Conservation (phyloP, 2,113 vertebrate genomes). For the Ariopsis seemanni region DNA sequence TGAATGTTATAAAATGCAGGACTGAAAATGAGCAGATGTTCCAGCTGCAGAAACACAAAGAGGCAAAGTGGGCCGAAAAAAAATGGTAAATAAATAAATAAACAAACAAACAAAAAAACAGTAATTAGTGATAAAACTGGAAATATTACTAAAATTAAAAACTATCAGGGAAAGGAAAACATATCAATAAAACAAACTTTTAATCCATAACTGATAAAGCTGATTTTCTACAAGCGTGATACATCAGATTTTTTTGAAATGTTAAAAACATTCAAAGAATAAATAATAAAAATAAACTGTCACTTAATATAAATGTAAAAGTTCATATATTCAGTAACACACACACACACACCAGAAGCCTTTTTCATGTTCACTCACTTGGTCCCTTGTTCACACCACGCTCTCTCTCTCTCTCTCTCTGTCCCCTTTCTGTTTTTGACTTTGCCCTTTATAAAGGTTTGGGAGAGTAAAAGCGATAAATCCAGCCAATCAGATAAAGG, state of each 20-base stretch:
- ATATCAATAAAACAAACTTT: too few species aligned
- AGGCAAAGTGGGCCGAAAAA: too few species aligned
- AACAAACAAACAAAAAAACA: too few species aligned
- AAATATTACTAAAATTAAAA: neutral
- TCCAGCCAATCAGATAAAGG: slow-evolving; percentile 43
- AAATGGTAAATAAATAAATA: too few species aligned
- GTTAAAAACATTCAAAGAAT: neutral
- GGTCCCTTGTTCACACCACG: neutral
- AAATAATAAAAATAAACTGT: neutral
- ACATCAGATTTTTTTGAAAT: neutral
- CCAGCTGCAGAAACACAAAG: neutral
- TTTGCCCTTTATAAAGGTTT: slow-evolving; percentile 39
- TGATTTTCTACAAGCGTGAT: neutral
- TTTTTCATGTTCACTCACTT: neutral
- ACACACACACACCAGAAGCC: neutral
- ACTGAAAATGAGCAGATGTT: neutral
- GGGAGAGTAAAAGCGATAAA: slow-evolving; percentile 19
- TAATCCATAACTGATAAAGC: too few species aligned
- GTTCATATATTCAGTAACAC: neutral
- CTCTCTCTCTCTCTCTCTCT: neutral
- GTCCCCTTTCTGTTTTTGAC: neutral
- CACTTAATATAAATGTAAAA: neutral
- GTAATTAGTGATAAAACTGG: neutral
- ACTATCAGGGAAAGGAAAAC: neutral
- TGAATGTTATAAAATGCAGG: neutral